Evolutionary conservation across 2,113 vertebrate species (phyloP).

Genomic region (Bothrops jararaca): DNA sequence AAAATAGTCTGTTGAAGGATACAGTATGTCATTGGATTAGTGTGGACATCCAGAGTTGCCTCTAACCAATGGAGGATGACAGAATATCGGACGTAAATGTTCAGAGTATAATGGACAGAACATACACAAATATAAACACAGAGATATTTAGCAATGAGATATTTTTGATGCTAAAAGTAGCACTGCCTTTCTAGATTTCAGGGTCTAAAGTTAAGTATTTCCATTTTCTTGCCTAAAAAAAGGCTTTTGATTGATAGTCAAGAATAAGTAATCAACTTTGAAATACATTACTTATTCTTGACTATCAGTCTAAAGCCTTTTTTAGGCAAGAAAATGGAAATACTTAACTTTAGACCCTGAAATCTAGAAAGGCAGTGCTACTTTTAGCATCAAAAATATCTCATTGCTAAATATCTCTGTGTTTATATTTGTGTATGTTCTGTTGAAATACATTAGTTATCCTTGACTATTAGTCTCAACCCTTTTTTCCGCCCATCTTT

Average conservation of each 20-base stretch:
- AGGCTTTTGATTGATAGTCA: background rate
- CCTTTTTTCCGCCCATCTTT: background rate
- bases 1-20: slow-evolving; percentile 23
- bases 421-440: background rate
- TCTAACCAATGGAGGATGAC: background rate
- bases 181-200: background rate
- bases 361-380: background rate
- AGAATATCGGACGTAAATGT: background rate
- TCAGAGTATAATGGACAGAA: background rate
- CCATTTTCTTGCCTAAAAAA: background rate
- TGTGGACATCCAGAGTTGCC: background rate
- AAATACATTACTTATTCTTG: background rate
- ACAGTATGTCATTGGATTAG: background rate
- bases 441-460: background rate
- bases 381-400: background rate
- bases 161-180: background rate
- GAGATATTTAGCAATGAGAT: background rate
- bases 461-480: background rate
- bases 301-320: background rate
- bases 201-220: background rate
- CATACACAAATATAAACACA: background rate
- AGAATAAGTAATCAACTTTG: background rate
- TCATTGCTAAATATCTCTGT: background rate
- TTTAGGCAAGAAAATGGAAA: background rate
- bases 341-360: background rate